A percentile compares a stretch with the other conserved stretches of the same genome.
These are phyloP conservation scores for Prionailurus bengalensis DNA, from an alignment of 2,113 vertebrate genomes.

Conservation along the genomic window DNA sequence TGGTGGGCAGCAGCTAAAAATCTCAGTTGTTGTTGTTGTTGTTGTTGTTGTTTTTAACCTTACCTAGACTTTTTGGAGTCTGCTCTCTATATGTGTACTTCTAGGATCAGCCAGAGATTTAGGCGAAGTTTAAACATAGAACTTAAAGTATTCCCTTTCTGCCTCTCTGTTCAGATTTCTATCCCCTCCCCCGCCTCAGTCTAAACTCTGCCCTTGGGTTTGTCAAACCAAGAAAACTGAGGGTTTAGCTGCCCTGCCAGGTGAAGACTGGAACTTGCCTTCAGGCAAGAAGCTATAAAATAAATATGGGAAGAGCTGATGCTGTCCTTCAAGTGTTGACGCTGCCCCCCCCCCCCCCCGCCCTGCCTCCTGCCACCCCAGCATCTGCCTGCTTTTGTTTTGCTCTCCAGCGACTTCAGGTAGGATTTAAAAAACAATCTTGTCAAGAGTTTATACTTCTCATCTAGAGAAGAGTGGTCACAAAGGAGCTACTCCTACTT, in stretches of 20 bases:
- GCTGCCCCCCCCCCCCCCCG: background rate
- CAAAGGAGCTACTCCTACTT: background rate
- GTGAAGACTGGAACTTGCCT: constrained; percentile 8
- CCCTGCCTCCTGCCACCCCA: too few species aligned
- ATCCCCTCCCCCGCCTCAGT: background rate
- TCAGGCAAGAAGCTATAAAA: constrained; percentile 37
- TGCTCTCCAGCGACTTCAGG: background rate
- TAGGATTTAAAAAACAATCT: background rate
- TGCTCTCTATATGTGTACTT: constrained; percentile 24
- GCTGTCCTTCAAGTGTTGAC: background rate
- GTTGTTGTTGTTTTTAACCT: constrained; percentile 8
- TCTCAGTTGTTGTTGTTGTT: constrained; percentile 3
- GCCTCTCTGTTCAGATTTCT: constrained; percentile 13
- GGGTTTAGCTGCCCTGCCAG: background rate
- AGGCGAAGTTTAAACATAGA: constrained; percentile 54
- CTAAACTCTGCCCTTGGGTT: constrained; percentile 34
- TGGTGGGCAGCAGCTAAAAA: constrained; percentile 34
- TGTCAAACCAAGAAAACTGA: background rate
- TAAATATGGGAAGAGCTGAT: constrained; percentile 25
- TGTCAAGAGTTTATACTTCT: background rate
- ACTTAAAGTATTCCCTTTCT: constrained; percentile 26
- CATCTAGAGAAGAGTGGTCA: constrained; percentile 35
- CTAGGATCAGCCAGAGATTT: constrained; percentile 40
- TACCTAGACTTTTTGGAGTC: constrained; percentile 34
- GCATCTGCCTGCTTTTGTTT: constrained; percentile 45